phyloP scores from a whole-genome alignment of 2,888 invertebrate genomes.

The Octonoba sinensis region DNA sequence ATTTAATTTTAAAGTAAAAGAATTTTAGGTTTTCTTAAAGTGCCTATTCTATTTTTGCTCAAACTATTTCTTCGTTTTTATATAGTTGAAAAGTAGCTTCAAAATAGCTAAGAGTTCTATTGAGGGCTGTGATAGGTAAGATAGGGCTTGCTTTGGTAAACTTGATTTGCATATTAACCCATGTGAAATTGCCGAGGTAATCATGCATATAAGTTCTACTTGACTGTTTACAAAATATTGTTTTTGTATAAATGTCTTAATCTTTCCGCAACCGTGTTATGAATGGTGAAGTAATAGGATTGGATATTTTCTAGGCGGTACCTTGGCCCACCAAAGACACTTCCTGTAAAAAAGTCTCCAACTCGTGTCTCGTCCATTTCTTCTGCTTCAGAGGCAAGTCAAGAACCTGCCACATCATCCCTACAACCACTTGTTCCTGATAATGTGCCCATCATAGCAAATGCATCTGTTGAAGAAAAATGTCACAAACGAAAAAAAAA shows the following conservation, averaged over 20 bases:
- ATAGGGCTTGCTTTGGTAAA: no score
- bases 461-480: not conserved
- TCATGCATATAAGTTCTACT: not conserved
- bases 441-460: not conserved
- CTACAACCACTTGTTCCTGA: slow-evolving; percentile 2
- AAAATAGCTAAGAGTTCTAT: no score
- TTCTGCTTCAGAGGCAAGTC: slow-evolving; percentile 22
- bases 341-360: slow-evolving; percentile 22
- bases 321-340: slow-evolving; percentile 34
- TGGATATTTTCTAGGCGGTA: slow-evolving; percentile 23
- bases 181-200: not conserved
- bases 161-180: no score
- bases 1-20: no score
- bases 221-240: no score
- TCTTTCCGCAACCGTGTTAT: not conserved
- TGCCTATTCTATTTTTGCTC: no score
- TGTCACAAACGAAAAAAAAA: slow-evolving; percentile 3
- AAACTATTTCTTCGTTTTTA: no score
- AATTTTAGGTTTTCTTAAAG: no score
- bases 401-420: not conserved
- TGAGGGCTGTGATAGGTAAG: no score
- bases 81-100: no score
- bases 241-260: not conserved
- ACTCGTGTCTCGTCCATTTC: slow-evolving; percentile 14
- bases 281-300: no score